Evolutionary conservation across 2,113 vertebrate genomes (phyloP), one percentile per base, ranked within the genome.

Genomic region (Porphyrio hochstetteri): DNA sequence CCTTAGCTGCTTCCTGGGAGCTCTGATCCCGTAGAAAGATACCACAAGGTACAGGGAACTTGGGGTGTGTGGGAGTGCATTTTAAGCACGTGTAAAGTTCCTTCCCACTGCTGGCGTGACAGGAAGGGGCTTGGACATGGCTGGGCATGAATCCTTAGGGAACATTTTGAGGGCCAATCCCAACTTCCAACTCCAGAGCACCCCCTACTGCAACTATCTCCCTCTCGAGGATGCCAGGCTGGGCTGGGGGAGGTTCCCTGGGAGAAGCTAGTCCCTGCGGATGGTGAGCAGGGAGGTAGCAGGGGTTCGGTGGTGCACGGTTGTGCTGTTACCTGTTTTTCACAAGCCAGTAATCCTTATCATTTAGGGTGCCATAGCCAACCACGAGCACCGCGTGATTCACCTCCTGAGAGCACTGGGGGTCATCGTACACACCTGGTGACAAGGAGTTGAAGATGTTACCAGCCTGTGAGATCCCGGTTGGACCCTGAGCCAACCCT

Each of bases 291-390:
- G 5, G 4, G 2, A 8, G 82, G 36, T 7, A 15, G 28, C 9
- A 3, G 12, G n/a, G 13, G 20, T 4, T 59, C 10, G 2, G 33
- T 0, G 9, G 12, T 5, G 16, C 3, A 3, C 3, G 3, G 16
- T 3, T 2, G 6, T 3, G 27, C 15, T 16, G 8, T 83, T 97
- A 99, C 99, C 99, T 99, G 98, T 99, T 99, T 96, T 99, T 99
- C 55, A 99, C 97, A 56, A 99, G 98, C 99, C 99, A 99, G 40
- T 98, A 99, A 29, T 99, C 99, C 60, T 98, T 95, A 19, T 98
- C 98, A 0, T 97, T n/a, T 7, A 98, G 67, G 5, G 95, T 98
- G 9, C 99, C 99, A 2, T 99, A 99, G 18, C 99, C 99, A 5
- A 99, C 84, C 5, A 93, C 98, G 1, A 99, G 86, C 10, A 99